Evolutionary conservation across 1,140 invertebrate genomes (phyloP).

Genomic region (Neomicropteryx cornuta): DNA sequence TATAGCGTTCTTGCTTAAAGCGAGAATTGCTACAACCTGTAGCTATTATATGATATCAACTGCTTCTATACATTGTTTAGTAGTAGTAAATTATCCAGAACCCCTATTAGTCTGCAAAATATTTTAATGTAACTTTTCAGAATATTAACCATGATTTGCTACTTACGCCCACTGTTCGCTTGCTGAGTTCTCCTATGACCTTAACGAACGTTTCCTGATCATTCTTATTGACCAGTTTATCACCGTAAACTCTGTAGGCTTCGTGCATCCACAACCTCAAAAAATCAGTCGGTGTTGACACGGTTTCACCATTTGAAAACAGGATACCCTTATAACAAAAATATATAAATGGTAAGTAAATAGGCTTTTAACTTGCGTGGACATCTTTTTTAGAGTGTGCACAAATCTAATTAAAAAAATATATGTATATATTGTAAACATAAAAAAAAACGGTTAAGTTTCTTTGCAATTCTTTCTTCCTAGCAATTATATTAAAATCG

Average conservation of each 20-base stretch:
- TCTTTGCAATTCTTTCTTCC: not conserved
- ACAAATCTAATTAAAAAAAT: not conserved
- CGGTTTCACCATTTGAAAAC: conserved; percentile 71
- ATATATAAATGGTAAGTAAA: conserved; percentile 5
- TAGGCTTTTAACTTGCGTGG: not conserved
- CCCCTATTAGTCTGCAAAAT: too few relatives aligned
- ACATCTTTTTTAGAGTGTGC: not conserved
- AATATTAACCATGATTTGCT: too few relatives aligned
- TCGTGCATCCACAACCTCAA: conserved; percentile 85
- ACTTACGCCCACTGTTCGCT: too few relatives aligned
- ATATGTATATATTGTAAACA: not conserved
- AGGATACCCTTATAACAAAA: conserved; percentile 61
- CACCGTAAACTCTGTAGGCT: conserved; percentile 77
- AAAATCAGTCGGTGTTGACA: conserved; percentile 56
- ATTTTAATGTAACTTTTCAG: too few relatives aligned
- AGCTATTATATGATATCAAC: too few relatives aligned
- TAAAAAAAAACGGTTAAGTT: not conserved
- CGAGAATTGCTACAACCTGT: too few relatives aligned
- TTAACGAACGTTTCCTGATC: conserved; percentile 69
- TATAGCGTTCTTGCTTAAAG: too few relatives aligned
- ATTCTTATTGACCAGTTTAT: conserved; percentile 71
- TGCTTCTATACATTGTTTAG: too few relatives aligned
- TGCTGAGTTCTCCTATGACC: conserved; percentile 62
- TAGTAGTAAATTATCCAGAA: too few relatives aligned
- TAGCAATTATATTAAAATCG: not conserved